Conservation (phyloP, 64 coral and sea anemone species). For the Dendrophyllia cribrosa region DNA sequence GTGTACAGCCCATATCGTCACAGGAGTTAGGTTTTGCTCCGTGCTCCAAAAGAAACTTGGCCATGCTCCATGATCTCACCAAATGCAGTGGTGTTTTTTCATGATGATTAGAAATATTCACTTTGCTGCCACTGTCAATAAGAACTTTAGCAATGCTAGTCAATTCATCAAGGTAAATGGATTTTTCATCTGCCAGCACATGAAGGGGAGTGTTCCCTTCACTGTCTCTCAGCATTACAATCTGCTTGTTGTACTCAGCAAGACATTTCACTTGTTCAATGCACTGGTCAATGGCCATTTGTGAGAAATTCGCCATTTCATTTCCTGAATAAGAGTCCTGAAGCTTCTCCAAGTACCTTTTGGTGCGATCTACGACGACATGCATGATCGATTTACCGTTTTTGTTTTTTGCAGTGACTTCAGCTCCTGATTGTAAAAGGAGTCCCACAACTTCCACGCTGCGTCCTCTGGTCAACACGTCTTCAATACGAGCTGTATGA, state of each 20-base stretch:
- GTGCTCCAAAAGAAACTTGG: background rate
- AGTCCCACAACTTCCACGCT: background rate
- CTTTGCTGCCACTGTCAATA: background rate
- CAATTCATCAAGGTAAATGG: background rate
- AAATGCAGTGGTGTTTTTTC: slow-evolving; percentile 2
- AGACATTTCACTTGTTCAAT: background rate
- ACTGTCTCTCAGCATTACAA: background rate
- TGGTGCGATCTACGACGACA: background rate
- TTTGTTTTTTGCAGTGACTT: background rate
- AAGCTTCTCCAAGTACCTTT: background rate
- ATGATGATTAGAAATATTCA: background rate
- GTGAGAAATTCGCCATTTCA: background rate
- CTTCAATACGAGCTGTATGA: background rate
- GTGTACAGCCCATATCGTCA: background rate
- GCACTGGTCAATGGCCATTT: background rate
- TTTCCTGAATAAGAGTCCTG: background rate
- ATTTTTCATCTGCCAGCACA: background rate
- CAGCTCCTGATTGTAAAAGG: background rate
- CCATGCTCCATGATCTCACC: background rate
- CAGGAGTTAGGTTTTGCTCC: background rate
- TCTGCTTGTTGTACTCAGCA: background rate
- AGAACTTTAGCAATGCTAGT: background rate
- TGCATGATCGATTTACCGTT: background rate
- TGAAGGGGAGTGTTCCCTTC: slow-evolving; percentile 13
- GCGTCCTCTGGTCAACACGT: background rate